phyloP scores from a whole-genome alignment of 2,797 vertebrate genomes.

The Tangara arthus region DNA sequence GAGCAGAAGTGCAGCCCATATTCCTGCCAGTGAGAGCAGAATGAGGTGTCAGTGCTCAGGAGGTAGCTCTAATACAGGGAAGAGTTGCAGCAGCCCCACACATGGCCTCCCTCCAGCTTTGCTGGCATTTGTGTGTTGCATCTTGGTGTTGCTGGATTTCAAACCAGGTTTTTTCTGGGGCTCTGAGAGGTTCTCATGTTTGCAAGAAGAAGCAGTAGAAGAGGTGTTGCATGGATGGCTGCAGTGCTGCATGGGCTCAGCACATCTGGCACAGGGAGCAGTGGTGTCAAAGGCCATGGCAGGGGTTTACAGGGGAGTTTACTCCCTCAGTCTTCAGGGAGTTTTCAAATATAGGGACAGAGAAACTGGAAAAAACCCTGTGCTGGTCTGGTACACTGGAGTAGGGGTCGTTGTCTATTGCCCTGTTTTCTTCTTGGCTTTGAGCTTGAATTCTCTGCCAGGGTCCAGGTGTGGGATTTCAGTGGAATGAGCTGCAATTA shows the following conservation, averaged over 20 bases:
- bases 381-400: not conserved
- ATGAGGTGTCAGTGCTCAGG: not conserved
- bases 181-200: not conserved
- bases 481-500: not conserved
- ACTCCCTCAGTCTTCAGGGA: not conserved
- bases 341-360: not conserved
- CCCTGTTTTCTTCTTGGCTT: not conserved
- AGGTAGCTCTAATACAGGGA: not conserved
- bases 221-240: not conserved
- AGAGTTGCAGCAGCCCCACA: not conserved
- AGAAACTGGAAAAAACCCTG: not conserved
- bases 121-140: not conserved
- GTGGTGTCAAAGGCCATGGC: not conserved
- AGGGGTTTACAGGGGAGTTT: not conserved
- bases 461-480: not conserved
- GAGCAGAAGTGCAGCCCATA: not conserved
- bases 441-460: not conserved
- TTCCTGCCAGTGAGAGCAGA: not conserved
- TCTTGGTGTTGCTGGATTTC: not conserved
- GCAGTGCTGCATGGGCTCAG: rapidly evolving
- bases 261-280: not conserved
- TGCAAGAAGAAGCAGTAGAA: not conserved
- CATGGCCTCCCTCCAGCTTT: not conserved
- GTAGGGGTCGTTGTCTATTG: not conserved
- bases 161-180: not conserved